Base-by-base conservation (phyloP, 2,797 vertebrate species). In the Neosilurus mollespiculum region DNA sequence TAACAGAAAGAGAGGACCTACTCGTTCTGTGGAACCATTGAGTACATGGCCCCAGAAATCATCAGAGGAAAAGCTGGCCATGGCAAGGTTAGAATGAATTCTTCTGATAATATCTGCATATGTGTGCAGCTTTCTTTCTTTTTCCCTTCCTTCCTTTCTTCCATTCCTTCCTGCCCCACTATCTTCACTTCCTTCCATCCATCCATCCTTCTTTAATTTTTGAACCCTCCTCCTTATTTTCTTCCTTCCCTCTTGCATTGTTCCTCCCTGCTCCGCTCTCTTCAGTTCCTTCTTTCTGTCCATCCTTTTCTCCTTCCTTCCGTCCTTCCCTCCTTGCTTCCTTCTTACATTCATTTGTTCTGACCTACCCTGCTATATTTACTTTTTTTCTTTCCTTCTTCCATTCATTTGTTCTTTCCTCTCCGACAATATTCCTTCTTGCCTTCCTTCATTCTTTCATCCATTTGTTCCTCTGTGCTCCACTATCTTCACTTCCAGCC, bases 1-100 rank as follows among this genome's bases (percentile, higher is more conserved):
- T 70, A 53, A 81, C 66, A 98, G 97, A 96, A 95, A 90, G 97
- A 96, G 86, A 94, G 96, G 81, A 97, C 97, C 4, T 98, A 96
- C 90, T 98, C 97, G 0, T 98, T 98, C 91, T 98, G 97, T 59
- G 97, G 97, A 82, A 98, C 97, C 62, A 97, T 97, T 0, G 97
- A 98, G 88, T 98, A 98, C 91, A 98, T 98, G 97, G 97, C 97
- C n/a, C 97, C 97, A 0, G 97, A 98, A 89, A 98, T 98, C 87
- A 97, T 98, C 87, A 92, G 96, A 83, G 96, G 96, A 81, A 97
- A 97, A 88, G 61, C 94, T 0, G 97, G 97, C 0, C 97, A 98
- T 0, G 96, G 96, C 88, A 98, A 97, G 96, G 97, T 97, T 22
- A 72, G 65, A 54, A 10, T n/a, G 4, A 54, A 14, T 16, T 18